Conservation (phyloP, 2,113 vertebrate genomes). For the Setophaga kirtlandii region DNA sequence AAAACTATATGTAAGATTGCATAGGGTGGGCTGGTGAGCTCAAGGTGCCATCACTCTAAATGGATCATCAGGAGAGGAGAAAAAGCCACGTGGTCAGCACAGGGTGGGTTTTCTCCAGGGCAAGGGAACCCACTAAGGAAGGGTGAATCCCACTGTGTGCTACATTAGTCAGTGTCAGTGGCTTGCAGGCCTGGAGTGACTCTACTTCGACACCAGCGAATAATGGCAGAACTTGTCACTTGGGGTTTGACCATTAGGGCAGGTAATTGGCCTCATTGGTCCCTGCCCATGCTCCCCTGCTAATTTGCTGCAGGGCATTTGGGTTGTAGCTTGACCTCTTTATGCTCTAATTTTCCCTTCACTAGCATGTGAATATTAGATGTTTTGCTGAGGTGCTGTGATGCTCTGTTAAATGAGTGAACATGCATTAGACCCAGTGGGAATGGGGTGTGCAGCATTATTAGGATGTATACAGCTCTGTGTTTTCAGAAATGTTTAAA, state of each 20-base stretch:
- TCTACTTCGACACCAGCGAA: not conserved
- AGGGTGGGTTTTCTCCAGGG: not conserved
- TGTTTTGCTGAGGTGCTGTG: not conserved
- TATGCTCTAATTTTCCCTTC: not conserved
- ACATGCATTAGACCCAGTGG: not conserved
- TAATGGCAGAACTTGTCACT: not conserved
- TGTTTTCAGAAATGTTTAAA: not conserved
- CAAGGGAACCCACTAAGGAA: rapidly evolving
- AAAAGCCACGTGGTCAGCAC: not conserved
- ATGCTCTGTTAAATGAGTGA: not conserved
- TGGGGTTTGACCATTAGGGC: not conserved
- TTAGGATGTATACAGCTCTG: not conserved
- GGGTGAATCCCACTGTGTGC: not conserved
- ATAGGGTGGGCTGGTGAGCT: not conserved
- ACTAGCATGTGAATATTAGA: not conserved
- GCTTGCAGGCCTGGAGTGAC: not conserved
- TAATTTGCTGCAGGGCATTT: not conserved
- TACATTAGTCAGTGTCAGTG: not conserved
- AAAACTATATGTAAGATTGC: not conserved
- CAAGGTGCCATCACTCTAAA: not conserved
- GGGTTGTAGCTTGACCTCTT: not conserved
- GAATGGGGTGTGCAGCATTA: not conserved
- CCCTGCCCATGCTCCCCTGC: not conserved
- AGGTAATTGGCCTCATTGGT: not conserved
- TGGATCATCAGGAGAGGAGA: not conserved